These are phyloP conservation scores for Nothocercus julius DNA, from an alignment of 2,113 vertebrate species.

Conservation along the genomic window DNA sequence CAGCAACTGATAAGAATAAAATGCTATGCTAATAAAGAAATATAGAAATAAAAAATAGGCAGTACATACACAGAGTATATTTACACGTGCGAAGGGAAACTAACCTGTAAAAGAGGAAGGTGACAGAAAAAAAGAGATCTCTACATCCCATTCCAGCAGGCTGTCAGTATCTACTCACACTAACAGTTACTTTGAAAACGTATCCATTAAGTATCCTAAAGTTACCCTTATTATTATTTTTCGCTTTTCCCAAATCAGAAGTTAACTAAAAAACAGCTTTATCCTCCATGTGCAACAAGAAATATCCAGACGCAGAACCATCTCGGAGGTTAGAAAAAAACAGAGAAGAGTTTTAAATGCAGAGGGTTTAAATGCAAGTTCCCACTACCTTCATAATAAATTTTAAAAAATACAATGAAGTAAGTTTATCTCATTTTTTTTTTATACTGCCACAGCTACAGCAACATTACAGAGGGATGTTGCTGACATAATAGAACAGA, in stretches of 20 bases:
- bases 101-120: not conserved
- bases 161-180: not conserved
- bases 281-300: not conserved
- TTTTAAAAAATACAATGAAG: conserved; percentile 20
- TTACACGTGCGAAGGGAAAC: not conserved
- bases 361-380: not conserved
- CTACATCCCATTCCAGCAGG: not conserved
- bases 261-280: not conserved
- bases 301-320: not conserved
- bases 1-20: not conserved
- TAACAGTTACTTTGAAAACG: not conserved
- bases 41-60: too few relatives aligned
- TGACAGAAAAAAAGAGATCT: not conserved
- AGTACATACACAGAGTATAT: not conserved
- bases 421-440: conserved; percentile 21
- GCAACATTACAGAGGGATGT: not conserved
- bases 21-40: not conserved
- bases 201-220: not conserved
- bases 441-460: conserved; percentile 41
- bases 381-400: not conserved
- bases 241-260: not conserved
- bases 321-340: not conserved
- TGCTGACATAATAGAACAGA: not conserved
- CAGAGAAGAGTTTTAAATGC: not conserved
- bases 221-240: not conserved